Conservation (phyloP, 1,140 invertebrate species). For the Zaprionus vittiger region DNA sequence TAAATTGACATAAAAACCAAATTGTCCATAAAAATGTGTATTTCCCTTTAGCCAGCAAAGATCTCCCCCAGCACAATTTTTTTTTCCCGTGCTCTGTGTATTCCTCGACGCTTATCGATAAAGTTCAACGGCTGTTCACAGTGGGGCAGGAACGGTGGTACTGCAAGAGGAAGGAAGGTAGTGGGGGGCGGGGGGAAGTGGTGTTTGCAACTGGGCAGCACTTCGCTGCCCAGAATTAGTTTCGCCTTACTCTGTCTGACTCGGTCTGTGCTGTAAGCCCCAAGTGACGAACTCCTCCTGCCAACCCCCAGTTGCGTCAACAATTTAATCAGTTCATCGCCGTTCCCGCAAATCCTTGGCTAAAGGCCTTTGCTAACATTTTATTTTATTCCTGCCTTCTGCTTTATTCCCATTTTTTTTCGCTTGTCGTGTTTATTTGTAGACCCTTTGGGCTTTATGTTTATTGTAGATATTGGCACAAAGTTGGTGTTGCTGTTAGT, state of each 20-base stretch:
- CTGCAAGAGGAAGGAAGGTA: not conserved
- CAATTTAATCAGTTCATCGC: constrained; percentile 78
- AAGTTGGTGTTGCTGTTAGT: constrained; percentile 67
- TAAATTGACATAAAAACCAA: constrained; percentile 83
- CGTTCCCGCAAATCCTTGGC: constrained; percentile 64
- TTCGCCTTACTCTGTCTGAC: constrained; percentile 24
- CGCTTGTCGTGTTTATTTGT: constrained; percentile 39
- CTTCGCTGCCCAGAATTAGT: constrained; percentile 72
- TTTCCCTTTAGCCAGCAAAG: constrained; percentile 75
- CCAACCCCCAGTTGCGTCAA: constrained; percentile 53
- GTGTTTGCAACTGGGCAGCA: constrained; percentile 35
- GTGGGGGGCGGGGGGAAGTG: not conserved
- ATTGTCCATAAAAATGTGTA: constrained; percentile 83
- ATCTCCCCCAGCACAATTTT: constrained; percentile 48
- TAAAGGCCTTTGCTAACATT: constrained; percentile 59
- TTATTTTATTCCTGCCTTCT: constrained; percentile 35
- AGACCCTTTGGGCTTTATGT: constrained; percentile 49
- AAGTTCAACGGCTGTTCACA: constrained; percentile 66
- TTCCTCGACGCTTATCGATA: constrained; percentile 73
- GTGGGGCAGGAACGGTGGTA: too few relatives aligned
- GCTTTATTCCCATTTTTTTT: constrained; percentile 17
- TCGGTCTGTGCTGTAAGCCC: constrained; percentile 5
- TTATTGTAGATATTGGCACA: constrained; percentile 54
- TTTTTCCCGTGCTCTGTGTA: constrained; percentile 1
- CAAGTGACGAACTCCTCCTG: constrained; percentile 39